Evolutionary conservation across 2,888 invertebrate species (phyloP).

Genomic region (Monochamus alternatus): DNA sequence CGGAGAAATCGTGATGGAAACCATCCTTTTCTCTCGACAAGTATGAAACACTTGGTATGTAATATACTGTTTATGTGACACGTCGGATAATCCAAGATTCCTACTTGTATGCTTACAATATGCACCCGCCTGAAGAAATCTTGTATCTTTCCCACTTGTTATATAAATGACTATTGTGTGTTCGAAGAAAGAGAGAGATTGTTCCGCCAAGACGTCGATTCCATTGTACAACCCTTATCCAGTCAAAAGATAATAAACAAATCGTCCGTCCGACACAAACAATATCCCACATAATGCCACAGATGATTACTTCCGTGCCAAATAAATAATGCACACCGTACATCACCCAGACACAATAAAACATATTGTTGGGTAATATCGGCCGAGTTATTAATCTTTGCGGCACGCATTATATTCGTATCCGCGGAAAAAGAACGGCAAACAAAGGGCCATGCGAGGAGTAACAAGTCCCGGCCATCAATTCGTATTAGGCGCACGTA

Average conservation of each 20-base stretch:
- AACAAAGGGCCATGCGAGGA: slow-evolving; percentile 45
- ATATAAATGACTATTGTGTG: too few relatives aligned
- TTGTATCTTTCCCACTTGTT: too few relatives aligned
- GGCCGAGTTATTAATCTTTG: slow-evolving; percentile 48
- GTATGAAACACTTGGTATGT: too few relatives aligned
- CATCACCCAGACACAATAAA: slow-evolving; percentile 46
- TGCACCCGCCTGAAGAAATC: too few relatives aligned
- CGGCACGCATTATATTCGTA: slow-evolving; percentile 43
- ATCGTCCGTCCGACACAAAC: neutral
- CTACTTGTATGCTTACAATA: too few relatives aligned
- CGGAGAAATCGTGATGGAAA: too few relatives aligned
- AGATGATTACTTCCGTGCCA: slow-evolving; percentile 1
- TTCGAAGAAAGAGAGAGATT: too few relatives aligned
- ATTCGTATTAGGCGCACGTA: slow-evolving; percentile 58
- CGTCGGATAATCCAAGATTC: too few relatives aligned
- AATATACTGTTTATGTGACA: too few relatives aligned
- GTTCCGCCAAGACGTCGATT: too few relatives aligned
- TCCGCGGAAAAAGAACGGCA: slow-evolving; percentile 39
- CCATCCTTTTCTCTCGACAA: too few relatives aligned
- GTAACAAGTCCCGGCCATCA: slow-evolving; percentile 55
- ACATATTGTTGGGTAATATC: slow-evolving; percentile 44
- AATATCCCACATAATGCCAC: slow-evolving; percentile 9
- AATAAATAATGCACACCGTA: slow-evolving; percentile 30
- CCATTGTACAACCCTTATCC: neutral
- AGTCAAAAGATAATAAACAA: slow-evolving; percentile 2